Evolutionary conservation across 2,888 invertebrate genomes (phyloP), one percentile per base, ranked within the genome.

Genomic region (Sesia apiformis): DNA sequence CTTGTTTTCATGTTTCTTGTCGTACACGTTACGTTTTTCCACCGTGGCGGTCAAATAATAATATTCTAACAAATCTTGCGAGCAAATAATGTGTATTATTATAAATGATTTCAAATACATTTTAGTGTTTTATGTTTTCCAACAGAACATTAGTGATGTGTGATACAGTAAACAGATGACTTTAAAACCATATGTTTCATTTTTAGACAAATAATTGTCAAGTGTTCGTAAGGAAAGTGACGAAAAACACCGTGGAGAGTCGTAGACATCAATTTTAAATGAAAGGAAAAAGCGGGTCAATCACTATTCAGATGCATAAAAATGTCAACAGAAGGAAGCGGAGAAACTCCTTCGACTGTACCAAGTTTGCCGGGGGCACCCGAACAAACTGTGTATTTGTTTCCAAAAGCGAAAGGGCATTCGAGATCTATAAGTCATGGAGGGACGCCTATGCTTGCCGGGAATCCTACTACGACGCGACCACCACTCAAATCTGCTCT

Each of bases 391-490:
- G n/a, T 46, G 40, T 90, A 90, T 63, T 71, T 90, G 60, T 90
- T 90, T 72, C 90, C 90, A 58, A 89, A 89, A 71, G 81, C 79
- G 65, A 90, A 90, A 69, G 93, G 93, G 38, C 96, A 96, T 80
- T 93, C 93, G 60, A 92, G 96, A 60, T 96, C 96, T 66, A 93
- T 95, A 65, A 96, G 96, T 79, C 96, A 96, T 90, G 96, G 96
- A 54, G 96, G 96, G 57, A 89, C 88, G 57, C 86, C 84, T 60
- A 90, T 76, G 77, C 81, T 81, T 68, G 76, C 78, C 6, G 91
- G 83, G 54, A 88, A 84, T 56, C 76, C 82, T 3, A 69, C 80
- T 23, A 76, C 80, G 53, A 90, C 92, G 4, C 90, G 95, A 42
- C 94, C 94, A 8, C 92, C 91, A 4, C 91, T 96, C 69, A 96